Conservation (phyloP, 2,888 invertebrate genomes). For the Endotricha flammealis region DNA sequence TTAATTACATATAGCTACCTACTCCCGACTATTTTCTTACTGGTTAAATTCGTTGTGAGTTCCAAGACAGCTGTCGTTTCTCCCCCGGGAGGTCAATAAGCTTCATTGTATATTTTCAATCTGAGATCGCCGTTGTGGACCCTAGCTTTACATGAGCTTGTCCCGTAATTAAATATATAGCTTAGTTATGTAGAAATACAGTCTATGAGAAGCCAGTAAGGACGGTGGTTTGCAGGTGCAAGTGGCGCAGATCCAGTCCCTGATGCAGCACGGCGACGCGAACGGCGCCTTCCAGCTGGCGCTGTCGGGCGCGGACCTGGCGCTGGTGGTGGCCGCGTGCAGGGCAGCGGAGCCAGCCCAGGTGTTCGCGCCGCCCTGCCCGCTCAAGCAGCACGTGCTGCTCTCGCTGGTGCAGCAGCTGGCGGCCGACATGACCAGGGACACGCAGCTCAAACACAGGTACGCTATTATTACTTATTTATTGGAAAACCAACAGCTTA, state of each 20-base stretch:
- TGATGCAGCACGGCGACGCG: conserved; percentile 84
- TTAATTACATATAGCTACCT: no score
- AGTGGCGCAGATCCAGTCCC: conserved; percentile 83
- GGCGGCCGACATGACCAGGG: conserved; percentile 89
- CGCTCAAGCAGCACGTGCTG: conserved; percentile 90
- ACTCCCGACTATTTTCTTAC: no score
- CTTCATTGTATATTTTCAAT: no score
- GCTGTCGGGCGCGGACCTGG: conserved; percentile 90
- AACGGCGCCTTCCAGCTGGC: conserved; percentile 96
- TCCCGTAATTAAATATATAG: no score
- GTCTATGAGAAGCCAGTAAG: no score
- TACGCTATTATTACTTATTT: conserved; percentile 20
- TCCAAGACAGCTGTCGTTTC: no score
- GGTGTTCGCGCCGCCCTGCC: conserved; percentile 86
- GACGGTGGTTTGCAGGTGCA: conserved; percentile 58
- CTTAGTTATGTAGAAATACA: no score
- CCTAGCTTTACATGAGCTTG: no score
- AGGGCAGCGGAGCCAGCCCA: conserved; percentile 88
- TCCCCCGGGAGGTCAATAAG: no score
- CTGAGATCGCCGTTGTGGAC: no score
- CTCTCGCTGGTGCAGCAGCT: conserved; percentile 96
- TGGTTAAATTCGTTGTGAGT: no score
- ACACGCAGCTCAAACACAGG: conserved; percentile 78
- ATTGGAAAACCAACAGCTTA: no score
- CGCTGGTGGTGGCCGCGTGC: conserved; percentile 91